These are phyloP conservation scores for Marmota flaviventris DNA, from an alignment of 2,113 vertebrate species.

Conservation along the genomic window DNA sequence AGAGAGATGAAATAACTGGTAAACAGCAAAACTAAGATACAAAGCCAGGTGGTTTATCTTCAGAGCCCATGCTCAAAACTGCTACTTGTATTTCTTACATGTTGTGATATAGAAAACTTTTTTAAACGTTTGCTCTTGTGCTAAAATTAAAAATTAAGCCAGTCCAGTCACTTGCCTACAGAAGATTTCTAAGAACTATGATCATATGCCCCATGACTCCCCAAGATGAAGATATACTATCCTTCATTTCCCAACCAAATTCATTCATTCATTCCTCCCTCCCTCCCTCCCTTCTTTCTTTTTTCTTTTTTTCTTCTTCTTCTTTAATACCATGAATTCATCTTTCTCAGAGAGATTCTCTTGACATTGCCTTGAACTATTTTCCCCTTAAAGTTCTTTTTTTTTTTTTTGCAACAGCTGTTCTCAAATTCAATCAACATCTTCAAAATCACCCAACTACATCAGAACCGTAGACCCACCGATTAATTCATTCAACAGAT, in stretches of 20 bases:
- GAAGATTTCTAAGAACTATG: constrained; percentile 3
- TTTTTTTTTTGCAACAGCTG: neutral
- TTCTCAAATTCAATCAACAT: neutral
- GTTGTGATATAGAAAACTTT: neutral
- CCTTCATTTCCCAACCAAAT: neutral
- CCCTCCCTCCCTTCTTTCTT: neutral
- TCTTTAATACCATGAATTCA: neutral
- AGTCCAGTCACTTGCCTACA: neutral
- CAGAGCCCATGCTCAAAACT: neutral
- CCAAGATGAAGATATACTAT: neutral
- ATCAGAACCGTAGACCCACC: neutral
- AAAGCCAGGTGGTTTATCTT: neutral
- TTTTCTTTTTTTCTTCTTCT: neutral
- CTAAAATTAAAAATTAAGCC: neutral
- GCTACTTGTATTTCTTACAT: neutral
- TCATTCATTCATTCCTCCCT: neutral
- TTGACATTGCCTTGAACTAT: constrained; percentile 57
- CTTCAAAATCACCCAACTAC: neutral
- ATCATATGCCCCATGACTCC: neutral
- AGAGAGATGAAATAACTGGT: neutral
- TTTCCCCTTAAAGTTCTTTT: neutral
- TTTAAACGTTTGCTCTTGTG: neutral
- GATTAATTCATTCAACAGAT: constrained; percentile 6
- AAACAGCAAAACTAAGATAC: constrained; percentile 1
- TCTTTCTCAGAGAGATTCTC: neutral